Conservation (phyloP, 2,797 vertebrate genomes). For the Rousettus madagascariensis region DNA sequence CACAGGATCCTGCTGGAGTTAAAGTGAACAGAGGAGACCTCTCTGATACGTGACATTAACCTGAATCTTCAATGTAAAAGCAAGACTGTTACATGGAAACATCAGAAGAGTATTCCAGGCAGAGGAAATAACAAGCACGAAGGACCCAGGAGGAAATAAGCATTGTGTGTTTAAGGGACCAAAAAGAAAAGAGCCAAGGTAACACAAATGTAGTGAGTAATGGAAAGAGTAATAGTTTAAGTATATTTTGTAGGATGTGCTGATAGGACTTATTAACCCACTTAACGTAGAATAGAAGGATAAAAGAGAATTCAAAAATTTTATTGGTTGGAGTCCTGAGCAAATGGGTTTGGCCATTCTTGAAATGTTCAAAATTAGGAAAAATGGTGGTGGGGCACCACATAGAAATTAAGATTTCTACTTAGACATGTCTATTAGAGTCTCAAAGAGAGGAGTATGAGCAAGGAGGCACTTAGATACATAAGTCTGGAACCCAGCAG, state of each 20-base stretch:
- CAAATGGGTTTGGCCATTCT: background rate
- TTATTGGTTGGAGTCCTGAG: background rate
- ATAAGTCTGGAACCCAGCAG: background rate
- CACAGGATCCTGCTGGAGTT: background rate
- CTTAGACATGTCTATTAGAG: background rate
- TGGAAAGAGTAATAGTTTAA: background rate
- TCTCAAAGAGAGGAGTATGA: background rate
- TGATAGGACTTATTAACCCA: background rate
- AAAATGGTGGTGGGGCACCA: background rate
- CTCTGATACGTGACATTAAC: background rate
- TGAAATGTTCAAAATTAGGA: background rate
- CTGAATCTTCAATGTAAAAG: background rate
- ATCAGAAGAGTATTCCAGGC: background rate
- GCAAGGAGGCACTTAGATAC: background rate
- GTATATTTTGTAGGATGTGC: background rate
- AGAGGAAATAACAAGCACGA: background rate
- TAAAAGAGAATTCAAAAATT: background rate
- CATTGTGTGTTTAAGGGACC: background rate
- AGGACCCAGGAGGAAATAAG: background rate
- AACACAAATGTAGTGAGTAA: background rate
- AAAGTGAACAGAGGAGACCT: background rate
- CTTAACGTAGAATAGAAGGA: background rate
- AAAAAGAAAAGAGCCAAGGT: background rate
- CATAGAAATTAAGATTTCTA: background rate
- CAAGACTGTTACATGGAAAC: background rate